A percentile compares a stretch with the other conserved stretches of the same genome.
Conservation (phyloP, 2,797 vertebrate genomes). For the Hemibagrus guttatus region DNA sequence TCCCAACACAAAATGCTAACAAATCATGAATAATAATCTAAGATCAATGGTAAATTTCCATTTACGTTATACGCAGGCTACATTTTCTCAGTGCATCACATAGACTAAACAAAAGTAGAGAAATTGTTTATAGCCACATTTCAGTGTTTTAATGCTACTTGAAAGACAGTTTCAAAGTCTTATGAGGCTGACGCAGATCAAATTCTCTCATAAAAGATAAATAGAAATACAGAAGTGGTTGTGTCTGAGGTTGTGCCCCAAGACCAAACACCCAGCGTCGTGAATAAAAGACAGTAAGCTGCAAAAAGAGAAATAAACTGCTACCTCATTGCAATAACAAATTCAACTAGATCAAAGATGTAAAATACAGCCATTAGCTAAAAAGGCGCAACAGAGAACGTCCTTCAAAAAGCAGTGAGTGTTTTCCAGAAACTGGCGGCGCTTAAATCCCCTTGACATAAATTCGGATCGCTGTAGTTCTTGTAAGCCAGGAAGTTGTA, state of each 20-base stretch:
- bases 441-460: background rate
- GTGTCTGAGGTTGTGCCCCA: slow-evolving; percentile 20
- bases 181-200: background rate
- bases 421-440: slow-evolving; percentile 17
- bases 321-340: background rate
- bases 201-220: background rate
- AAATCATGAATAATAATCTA: background rate
- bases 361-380: background rate
- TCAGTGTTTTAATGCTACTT: background rate
- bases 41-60: background rate
- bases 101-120: background rate
- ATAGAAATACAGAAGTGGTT: slow-evolving; percentile 27
- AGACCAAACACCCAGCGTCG: slow-evolving; percentile 6
- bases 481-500: slow-evolving; percentile 30
- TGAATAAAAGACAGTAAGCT: background rate
- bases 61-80: background rate
- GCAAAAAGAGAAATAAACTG: slow-evolving; percentile 11
- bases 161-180: slow-evolving; percentile 10
- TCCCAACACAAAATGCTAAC: background rate
- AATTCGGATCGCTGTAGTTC: slow-evolving; percentile 1
- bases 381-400: background rate
- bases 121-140: background rate
- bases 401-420: background rate
- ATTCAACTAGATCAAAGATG: background rate
- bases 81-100: background rate